Evolutionary conservation across 2,888 invertebrate genomes (phyloP), one percentile per base, ranked within the genome.

Genomic region (Adineta ricciae): DNA sequence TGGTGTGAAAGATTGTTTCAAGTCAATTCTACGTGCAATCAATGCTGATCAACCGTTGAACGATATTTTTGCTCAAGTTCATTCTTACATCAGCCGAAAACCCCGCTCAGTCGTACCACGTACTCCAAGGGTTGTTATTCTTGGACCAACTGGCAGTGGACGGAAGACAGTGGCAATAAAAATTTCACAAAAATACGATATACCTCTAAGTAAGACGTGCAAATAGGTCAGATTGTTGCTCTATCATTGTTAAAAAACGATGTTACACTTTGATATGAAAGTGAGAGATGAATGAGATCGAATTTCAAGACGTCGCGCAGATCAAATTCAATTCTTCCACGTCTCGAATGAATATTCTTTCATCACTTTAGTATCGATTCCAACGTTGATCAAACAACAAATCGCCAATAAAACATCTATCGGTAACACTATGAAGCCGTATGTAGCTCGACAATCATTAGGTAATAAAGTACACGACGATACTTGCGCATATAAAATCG

Each of bases 31-130:
- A n/a, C 83, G 73, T 32, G 87, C 86, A 24, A 88, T 91, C 64
- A 90, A 91, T 87, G 90, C 90, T 73, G 90, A 91, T 87, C 90
- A 90, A 86, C 91, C 91, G 2, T 90, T 90, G 87, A 89, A 89
- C 11, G 91, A 91, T 87, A 89, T 91, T 64, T 89, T 89, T 86
- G 87, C 89, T 84, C 89, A 90, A 86, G 84, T 83, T 11, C 49
- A 83, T 41, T 50, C 83, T 14, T 85, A 89, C 87, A 86, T 90
- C 64, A 88, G 88, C 83, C 88, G 88, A 86, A 87, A 88, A 9
- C 46, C 84, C 27, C 87, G 90, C 32, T 89, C 90, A 8, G 88
- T 88, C 84, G 90, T 90, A 14, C 90, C 90, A n/a, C 89, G 89
- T 87, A 90, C 89, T 3, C 90, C 90, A 1, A 87, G 90, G 41